These are phyloP conservation scores for Rallus crepitans DNA, from an alignment of 2,797 vertebrate genomes.

Conservation along the genomic window DNA sequence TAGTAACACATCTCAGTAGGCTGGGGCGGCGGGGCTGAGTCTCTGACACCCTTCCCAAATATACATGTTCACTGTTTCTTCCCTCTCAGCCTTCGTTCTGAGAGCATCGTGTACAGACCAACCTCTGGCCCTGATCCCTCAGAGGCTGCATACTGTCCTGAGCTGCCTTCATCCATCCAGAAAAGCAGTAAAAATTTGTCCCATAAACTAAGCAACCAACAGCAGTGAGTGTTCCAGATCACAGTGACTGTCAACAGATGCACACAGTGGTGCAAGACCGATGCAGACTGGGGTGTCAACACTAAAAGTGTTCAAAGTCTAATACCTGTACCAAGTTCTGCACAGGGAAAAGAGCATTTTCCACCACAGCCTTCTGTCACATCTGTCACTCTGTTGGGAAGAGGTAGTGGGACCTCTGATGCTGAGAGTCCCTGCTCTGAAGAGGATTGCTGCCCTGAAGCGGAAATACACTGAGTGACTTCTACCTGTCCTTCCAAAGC, in stretches of 20 bases:
- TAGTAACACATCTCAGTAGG: not conserved
- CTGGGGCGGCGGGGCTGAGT: no score
- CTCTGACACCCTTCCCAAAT: not conserved
- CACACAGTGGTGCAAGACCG: not conserved
- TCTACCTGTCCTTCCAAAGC: not conserved
- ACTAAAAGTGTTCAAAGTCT: not conserved
- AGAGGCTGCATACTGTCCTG: not conserved
- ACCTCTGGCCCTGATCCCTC: not conserved
- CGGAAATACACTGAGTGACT: not conserved
- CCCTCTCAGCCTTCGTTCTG: not conserved
- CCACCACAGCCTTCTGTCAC: not conserved
- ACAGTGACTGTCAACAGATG: accelerated
- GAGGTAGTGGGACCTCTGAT: not conserved
- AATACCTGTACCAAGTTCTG: not conserved
- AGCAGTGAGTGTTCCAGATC: not conserved
- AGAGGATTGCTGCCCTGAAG: not conserved
- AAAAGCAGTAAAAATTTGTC: not conserved
- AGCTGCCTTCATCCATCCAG: not conserved
- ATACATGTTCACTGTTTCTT: not conserved
- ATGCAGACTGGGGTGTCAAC: not conserved
- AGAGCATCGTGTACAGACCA: not conserved
- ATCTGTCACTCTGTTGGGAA: not conserved
- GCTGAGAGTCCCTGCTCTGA: not conserved
- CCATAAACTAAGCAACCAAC: not conserved
- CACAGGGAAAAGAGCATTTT: not conserved